Base-by-base conservation (phyloP, 2,113 vertebrate species). In the Microtus montanus region DNA sequence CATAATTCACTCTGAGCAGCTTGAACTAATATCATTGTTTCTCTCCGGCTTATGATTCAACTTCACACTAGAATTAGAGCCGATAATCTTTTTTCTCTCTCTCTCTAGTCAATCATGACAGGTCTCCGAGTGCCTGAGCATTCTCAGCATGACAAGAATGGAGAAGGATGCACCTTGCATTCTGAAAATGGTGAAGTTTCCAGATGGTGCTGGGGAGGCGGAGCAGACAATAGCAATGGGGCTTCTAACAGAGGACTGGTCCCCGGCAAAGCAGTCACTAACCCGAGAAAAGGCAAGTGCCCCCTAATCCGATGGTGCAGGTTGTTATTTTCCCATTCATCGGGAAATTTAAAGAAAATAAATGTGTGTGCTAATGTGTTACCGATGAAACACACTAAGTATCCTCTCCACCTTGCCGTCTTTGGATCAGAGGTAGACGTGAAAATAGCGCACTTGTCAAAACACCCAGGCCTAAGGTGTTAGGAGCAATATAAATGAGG, bases 11-110 rank as follows among this genome's bases (percentile, higher is more conserved):
- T 89, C 96, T 96, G 87, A 96, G 92, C 83, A 92, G 93, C 94
- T 92, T 97, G 91, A 97, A 95, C 95, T 96, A 97, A 94, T 97
- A 94, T 88, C 91, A 95, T 92, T 95, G 87, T 96, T 96, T 96
- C 80, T 96, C 64, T 96, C 70, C 54, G 70, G 64, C 79, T 96
- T 91, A 87, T 96, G 80, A 78, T 93, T 96, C 89, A 97, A 90
- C 87, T 78, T 96, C 93, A 94, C 80, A 90, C 89, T 90, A 71
- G 96, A 96, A 95, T 96, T 93, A 94, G 63, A 97, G 91, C 68
- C 79, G 94, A 84, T 91, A 85, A 97, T 94, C 83, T 95, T 89
- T 94, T 90, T 89, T 92, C 14, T 14, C 93, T 92, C 14, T 14
- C 93, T 84, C 87, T 91, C 87, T 68, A 88, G 87, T 61, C 92